A percentile compares a stretch with the other conserved stretches of the same genome.
Conservation (phyloP, 2,888 invertebrate genomes). For the Campoplex nolae region DNA sequence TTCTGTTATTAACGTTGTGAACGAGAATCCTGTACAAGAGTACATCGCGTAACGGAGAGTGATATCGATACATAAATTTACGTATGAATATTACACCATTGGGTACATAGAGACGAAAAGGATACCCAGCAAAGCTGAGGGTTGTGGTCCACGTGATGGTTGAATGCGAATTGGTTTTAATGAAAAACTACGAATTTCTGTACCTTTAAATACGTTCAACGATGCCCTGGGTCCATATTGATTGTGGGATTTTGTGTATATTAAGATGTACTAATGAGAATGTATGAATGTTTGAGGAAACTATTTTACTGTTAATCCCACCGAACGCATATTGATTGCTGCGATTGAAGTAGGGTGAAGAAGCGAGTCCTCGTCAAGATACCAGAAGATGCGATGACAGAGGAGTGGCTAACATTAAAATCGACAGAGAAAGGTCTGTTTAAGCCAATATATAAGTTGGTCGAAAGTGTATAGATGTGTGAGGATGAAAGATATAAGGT, state of each 20-base stretch:
- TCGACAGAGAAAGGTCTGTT: constrained; percentile 22
- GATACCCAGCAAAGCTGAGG: constrained; percentile 9
- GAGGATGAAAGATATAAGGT: constrained; percentile 32
- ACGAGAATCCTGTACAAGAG: background rate
- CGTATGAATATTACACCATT: background rate
- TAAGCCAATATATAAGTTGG: constrained; percentile 44
- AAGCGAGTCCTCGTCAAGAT: background rate
- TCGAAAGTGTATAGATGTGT: background rate
- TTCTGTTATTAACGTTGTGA: constrained; percentile 49
- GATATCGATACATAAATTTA: background rate
- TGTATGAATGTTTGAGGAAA: background rate
- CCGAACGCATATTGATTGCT: background rate
- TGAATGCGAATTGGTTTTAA: background rate
- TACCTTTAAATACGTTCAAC: too few relatives aligned
- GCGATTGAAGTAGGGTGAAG: background rate
- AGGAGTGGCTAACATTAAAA: constrained; percentile 27
- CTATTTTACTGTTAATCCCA: background rate
- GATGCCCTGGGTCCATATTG: too few relatives aligned
- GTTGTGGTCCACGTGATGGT: constrained; percentile 32
- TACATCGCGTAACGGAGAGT: constrained; percentile 15
- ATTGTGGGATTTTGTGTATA: too few relatives aligned
- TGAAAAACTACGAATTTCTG: too few relatives aligned
- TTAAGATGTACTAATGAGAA: background rate
- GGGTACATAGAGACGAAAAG: constrained; percentile 16
- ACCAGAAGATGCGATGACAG: background rate